Conservation (phyloP, 1,140 invertebrate species). For the Contarinia nasturtii region DNA sequence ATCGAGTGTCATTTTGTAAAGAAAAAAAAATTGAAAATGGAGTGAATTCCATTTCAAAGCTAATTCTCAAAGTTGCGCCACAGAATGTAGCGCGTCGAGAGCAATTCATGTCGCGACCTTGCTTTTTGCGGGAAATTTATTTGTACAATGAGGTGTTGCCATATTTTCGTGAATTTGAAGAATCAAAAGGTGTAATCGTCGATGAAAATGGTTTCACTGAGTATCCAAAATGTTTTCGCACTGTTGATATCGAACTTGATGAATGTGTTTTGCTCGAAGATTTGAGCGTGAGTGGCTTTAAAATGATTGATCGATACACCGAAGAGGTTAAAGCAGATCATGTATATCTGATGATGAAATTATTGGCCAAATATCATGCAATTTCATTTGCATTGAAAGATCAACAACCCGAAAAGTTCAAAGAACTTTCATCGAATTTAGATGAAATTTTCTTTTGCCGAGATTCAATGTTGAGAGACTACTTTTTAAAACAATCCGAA, state of each 20-base stretch:
- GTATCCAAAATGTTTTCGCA: constrained; percentile 10
- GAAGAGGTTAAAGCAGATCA: constrained; percentile 20
- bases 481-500: background rate
- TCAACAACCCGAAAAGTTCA: constrained; percentile 11
- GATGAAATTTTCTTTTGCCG: constrained; percentile 4
- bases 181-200: constrained; percentile 4
- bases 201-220: constrained; percentile 8
- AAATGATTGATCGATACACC: constrained; percentile 11
- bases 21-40: background rate
- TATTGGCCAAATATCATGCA: constrained; percentile 24
- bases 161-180: constrained; percentile 10
- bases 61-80: constrained; percentile 1
- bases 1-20: background rate
- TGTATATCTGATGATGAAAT: constrained; percentile 13
- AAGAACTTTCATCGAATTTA: constrained; percentile 6
- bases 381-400: constrained; percentile 18
- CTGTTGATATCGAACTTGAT: constrained; percentile 9
- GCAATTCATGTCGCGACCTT: background rate
- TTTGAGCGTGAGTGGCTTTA: constrained; percentile 18
- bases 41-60: background rate
- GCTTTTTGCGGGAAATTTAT: constrained; percentile 10
- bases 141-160: constrained; percentile 11
- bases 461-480: background rate
- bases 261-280: constrained; percentile 23
- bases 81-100: constrained; percentile 1